A percentile compares a stretch with the other conserved stretches of the same genome.
phyloP scores from a whole-genome alignment of 2,888 invertebrate species.

The Cephus spinipes region DNA sequence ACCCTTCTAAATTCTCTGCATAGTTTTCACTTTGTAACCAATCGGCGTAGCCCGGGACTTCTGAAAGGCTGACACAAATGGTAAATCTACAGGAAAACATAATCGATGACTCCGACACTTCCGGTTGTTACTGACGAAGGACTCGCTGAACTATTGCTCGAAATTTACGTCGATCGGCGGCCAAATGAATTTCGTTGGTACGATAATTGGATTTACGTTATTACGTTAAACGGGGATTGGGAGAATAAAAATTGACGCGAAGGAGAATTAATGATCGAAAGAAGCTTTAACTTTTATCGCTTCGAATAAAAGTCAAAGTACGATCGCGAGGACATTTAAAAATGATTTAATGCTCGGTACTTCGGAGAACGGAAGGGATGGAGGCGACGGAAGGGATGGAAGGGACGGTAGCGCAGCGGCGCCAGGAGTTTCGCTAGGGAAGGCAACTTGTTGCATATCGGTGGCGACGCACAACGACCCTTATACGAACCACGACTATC shows the following conservation, averaged over 20 bases:
- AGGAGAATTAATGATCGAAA: conserved; percentile 16
- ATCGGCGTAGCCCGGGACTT: background rate
- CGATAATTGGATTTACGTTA: background rate
- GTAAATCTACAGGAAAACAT: background rate
- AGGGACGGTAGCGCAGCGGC: conserved; percentile 2
- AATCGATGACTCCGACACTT: background rate
- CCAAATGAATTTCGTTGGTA: background rate
- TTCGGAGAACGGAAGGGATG: conserved; percentile 14
- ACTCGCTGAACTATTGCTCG: background rate
- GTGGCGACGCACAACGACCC: conserved; percentile 54
- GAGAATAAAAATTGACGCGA: background rate
- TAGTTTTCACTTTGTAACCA: conserved; percentile 41
- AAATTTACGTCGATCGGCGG: background rate
- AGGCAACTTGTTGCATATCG: conserved; percentile 62
- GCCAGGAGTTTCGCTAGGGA: conserved; percentile 26
- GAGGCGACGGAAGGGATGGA: conserved; percentile 26
- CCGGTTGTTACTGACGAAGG: background rate
- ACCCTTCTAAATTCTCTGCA: conserved; percentile 41
- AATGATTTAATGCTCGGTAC: conserved; percentile 54
- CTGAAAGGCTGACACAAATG: background rate
- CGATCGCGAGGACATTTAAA: conserved; percentile 50
- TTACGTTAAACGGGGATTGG: background rate
- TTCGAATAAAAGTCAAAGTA: conserved; percentile 46
- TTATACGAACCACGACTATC: conserved; percentile 41
- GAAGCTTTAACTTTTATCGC: conserved; percentile 35